phyloP scores from a whole-genome alignment of 2,113 vertebrate genomes.

The Gallinago jamesoni region DNA sequence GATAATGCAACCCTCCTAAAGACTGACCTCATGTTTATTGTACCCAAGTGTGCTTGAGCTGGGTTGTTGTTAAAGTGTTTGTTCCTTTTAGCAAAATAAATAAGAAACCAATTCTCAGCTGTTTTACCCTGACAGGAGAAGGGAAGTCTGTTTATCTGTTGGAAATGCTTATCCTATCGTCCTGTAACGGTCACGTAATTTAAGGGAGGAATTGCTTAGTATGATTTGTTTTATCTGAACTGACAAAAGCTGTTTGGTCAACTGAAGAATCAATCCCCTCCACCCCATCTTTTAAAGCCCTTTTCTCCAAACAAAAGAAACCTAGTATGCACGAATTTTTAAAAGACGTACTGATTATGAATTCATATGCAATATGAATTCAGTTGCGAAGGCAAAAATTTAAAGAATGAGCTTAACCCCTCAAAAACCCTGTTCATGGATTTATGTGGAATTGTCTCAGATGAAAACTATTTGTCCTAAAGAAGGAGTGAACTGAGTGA shows the following conservation, averaged over 20 bases:
- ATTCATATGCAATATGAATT: not conserved
- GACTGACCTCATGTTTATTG: not conserved
- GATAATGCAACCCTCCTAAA: not conserved
- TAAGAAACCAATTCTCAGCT: not conserved
- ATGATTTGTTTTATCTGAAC: not conserved
- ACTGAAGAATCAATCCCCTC: not conserved
- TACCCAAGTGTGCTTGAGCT: not conserved
- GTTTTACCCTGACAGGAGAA: not conserved
- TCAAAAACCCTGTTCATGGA: not conserved
- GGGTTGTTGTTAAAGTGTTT: not conserved
- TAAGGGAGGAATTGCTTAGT: not conserved
- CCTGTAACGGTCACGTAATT: not conserved
- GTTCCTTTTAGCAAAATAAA: constrained; percentile 3
- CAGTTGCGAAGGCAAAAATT: not conserved
- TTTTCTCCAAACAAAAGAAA: not conserved
- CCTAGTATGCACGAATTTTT: not conserved
- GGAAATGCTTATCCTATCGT: not conserved
- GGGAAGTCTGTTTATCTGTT: not conserved
- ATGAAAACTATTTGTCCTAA: constrained; percentile 41
- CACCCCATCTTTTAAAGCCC: not conserved
- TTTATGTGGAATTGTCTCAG: constrained; percentile 1
- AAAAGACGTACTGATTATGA: not conserved
- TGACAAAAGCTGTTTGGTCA: constrained; percentile 3
- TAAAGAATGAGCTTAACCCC: not conserved
- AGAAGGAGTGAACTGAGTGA: not conserved